A percentile compares a stretch with the other conserved stretches of the same genome.
Conservation (phyloP, 2,888 invertebrate genomes). For the Clunio marinus region DNA sequence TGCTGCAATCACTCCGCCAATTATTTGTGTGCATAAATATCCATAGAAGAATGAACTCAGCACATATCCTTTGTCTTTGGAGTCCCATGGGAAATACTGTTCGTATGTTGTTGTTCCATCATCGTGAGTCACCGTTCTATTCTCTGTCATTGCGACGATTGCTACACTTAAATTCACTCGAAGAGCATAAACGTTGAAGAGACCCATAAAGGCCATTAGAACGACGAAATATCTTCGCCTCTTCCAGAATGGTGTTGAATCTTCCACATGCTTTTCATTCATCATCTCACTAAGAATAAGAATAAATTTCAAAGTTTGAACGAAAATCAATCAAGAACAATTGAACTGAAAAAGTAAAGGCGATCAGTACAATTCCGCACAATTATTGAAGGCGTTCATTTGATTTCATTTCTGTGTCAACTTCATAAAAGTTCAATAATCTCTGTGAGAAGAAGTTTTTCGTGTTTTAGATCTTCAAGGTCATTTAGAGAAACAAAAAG, state of each 20-base stretch:
- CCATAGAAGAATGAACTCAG: constrained; percentile 87
- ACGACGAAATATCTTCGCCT: constrained; percentile 71
- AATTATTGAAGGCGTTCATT: no score
- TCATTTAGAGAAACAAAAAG: no score
- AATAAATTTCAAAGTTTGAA: not conserved
- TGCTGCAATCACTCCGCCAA: constrained; percentile 79
- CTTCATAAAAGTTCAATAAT: no score
- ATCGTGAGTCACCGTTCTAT: constrained; percentile 57
- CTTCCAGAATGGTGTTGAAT: constrained; percentile 58
- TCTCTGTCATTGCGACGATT: constrained; percentile 71
- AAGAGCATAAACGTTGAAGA: constrained; percentile 77
- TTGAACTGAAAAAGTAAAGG: no score
- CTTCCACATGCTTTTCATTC: not conserved
- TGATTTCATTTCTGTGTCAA: no score
- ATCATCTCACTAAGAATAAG: not conserved
- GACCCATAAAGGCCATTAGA: constrained; percentile 74
- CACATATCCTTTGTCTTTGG: constrained; percentile 70
- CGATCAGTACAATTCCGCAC: no score
- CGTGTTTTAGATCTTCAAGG: no score
- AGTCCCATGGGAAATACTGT: constrained; percentile 78
- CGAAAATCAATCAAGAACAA: no score
- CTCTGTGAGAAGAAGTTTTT: no score
- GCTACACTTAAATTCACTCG: constrained; percentile 62
- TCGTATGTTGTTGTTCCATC: constrained; percentile 63
- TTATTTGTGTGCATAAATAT: constrained; percentile 76